phyloP scores from a whole-genome alignment of 2,888 invertebrate genomes.

The Torymus aiolomorphi region DNA sequence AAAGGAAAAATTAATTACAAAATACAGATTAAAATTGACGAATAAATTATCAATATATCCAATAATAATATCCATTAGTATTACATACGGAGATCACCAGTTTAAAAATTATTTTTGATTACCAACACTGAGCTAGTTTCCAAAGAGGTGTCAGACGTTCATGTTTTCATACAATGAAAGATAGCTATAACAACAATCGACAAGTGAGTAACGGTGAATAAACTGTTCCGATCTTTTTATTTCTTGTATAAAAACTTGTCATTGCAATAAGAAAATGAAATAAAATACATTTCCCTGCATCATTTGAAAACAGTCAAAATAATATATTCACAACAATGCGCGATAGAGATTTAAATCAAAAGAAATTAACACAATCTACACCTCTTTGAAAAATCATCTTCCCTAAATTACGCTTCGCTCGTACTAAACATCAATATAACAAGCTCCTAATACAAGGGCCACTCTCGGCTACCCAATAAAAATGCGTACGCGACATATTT shows the following conservation, averaged over 20 bases:
- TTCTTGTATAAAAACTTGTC: slow-evolving; percentile 10
- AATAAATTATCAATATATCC: background rate
- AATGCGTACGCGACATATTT: slow-evolving; percentile 16
- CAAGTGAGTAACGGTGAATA: background rate
- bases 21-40: background rate
- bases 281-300: background rate
- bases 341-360: background rate
- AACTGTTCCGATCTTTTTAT: background rate
- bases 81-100: too few relatives aligned
- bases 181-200: background rate
- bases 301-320: slow-evolving; percentile 6
- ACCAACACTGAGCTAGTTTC: slow-evolving; percentile 41
- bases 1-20: too few relatives aligned
- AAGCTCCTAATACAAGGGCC: slow-evolving; percentile 24
- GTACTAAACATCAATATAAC: slow-evolving; percentile 4
- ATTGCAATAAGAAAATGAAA: background rate
- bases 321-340: background rate
- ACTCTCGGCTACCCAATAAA: slow-evolving; percentile 8
- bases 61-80: background rate
- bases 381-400: background rate
- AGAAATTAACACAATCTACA: background rate
- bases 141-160: background rate
- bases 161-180: too few relatives aligned
- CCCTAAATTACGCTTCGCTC: too few relatives aligned
- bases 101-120: background rate